Percentiles rank a stretch among this genome's conserved stretches.
phyloP scores from a whole-genome alignment of 2,888 invertebrate genomes.

The Mallateleia sp. region DNA sequence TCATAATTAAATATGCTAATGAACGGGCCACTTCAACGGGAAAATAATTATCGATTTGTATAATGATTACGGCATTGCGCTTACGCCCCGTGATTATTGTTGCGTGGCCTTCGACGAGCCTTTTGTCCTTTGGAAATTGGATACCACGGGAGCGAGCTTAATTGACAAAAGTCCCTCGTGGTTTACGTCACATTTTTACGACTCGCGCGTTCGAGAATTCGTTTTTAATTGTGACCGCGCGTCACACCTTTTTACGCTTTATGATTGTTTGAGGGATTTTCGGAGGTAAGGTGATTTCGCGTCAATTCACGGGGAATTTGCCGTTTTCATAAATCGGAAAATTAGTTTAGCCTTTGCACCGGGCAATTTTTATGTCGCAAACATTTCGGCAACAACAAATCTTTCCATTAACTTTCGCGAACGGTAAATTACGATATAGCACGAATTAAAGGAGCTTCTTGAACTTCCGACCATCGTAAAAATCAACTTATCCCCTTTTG shows the following conservation, averaged over 20 bases:
- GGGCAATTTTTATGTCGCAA: constrained; percentile 1
- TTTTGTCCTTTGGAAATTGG: constrained; percentile 73
- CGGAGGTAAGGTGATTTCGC: constrained; percentile 48
- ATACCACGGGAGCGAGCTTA: constrained; percentile 64
- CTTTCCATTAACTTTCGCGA: constrained; percentile 38
- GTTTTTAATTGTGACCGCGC: constrained; percentile 59
- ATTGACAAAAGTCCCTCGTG: constrained; percentile 74
- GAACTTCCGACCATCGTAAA: constrained; percentile 52
- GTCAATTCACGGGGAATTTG: constrained; percentile 45
- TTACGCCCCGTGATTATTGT: constrained; percentile 48
- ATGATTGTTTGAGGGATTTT: constrained; percentile 61
- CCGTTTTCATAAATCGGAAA: constrained; percentile 10
- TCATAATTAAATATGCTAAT: constrained; percentile 89
- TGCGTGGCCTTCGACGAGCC: constrained; percentile 60
- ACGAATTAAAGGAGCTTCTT: constrained; percentile 49
- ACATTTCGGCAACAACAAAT: constrained; percentile 31
- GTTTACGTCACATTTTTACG: constrained; percentile 74
- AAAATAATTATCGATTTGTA: constrained; percentile 88
- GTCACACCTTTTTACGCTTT: constrained; percentile 58
- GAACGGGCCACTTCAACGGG: constrained; percentile 87
- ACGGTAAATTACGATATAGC: constrained; percentile 44
- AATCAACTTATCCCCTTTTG: constrained; percentile 64
- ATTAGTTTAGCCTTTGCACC: constrained; percentile 8
- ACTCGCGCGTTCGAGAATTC: constrained; percentile 48
- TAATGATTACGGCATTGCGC: constrained; percentile 83